Conservation (phyloP, 2,888 invertebrate genomes). For the Hemaris fuciformis region DNA sequence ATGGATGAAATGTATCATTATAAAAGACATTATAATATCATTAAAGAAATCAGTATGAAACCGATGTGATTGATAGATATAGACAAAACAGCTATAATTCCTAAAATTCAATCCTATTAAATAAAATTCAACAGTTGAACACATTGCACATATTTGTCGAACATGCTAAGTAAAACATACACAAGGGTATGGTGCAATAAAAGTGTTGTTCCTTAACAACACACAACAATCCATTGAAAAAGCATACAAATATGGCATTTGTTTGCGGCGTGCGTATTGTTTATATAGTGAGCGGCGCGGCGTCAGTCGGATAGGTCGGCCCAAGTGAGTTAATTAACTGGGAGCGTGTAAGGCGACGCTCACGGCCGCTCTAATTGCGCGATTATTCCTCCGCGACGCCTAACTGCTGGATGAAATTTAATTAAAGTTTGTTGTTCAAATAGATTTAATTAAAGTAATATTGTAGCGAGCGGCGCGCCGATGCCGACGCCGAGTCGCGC, state of each 20-base stretch:
- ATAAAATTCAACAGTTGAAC: no score
- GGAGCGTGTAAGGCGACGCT: constrained; percentile 81
- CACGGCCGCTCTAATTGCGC: constrained; percentile 81
- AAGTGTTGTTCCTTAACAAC: not conserved
- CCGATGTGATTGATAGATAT: no score
- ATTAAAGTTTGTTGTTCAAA: constrained; percentile 84
- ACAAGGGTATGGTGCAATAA: not conserved
- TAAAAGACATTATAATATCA: no score
- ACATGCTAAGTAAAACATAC: not conserved
- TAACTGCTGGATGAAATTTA: constrained; percentile 83
- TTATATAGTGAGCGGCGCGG: constrained; percentile 41
- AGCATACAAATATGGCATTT: constrained; percentile 5
- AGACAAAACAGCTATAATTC: no score
- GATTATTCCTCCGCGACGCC: constrained; percentile 81
- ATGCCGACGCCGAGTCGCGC: constrained; percentile 47
- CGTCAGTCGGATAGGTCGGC: constrained; percentile 60
- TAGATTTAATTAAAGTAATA: constrained; percentile 84
- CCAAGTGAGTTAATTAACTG: constrained; percentile 80
- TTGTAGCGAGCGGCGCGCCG: constrained; percentile 74
- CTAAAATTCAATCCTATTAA: no score
- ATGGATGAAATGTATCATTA: no score
- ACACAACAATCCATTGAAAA: not conserved
- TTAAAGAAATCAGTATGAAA: no score
- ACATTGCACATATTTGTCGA: no score
- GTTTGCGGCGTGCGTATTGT: constrained; percentile 31